Evolutionary conservation across 2,888 invertebrate species (phyloP), one percentile per base, ranked within the genome.

Genomic region (Carcina quercana): DNA sequence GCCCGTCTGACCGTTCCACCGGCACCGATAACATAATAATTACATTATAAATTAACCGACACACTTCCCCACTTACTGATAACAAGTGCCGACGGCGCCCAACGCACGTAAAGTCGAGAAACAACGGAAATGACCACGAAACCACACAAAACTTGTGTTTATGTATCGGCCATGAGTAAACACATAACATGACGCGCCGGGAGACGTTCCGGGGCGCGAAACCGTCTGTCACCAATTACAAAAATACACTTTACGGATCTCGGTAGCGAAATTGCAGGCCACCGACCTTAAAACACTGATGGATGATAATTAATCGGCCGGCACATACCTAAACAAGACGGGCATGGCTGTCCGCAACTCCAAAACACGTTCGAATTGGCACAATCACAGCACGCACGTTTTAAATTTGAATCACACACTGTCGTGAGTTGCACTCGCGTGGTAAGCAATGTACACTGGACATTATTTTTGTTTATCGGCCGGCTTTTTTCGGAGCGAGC

Each of bases 391-490:
- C 78, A 80, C 79, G 65, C 72, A 75, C 74, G 66, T 68, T n/a
- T n/a, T 76, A 76, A 70, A 73, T 74, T 67, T 52, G 69, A 74
- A 80, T 80, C 79, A 82, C 82, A 74, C 80, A 80, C 82, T 75
- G 72, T 64, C 64, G 74, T 62, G 73, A 71, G 65, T 68, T 69
- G 70, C 82, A 80, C 82, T 78, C 74, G 71, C 79, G 79, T 62
- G 71, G 68, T 69, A 70, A 73, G 71, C 71, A 63, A 67, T 71
- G 48, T 69, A 71, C 76, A 80, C 76, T 73, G 62, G 58, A 69
- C 76, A 80, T 80, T 76, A 79, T 80, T 79, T 75, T 76, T 76
- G 71, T 73, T 73, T 29, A 75, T 68, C 74, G 75, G 71, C 64
- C 65, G 65, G 17, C 14, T 15, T 11, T 68, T 70, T 69, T 66